Base-by-base conservation (phyloP, 2,113 vertebrate species). In the Phylloscopus trochiloides region DNA sequence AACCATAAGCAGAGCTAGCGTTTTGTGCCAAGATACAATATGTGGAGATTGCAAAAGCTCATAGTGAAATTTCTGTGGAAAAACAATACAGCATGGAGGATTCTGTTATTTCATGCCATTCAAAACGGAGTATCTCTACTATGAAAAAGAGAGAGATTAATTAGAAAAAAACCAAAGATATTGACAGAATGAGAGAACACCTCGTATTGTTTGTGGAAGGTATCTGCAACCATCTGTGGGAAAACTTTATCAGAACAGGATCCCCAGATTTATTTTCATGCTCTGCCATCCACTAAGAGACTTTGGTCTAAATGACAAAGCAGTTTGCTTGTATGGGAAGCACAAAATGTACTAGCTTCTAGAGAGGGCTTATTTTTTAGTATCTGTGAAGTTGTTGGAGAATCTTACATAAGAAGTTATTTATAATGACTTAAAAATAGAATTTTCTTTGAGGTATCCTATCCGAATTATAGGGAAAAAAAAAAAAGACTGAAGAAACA, bases 1-100 rank as follows among this genome's bases (percentile, higher is more conserved):
- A 96, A 95, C 94, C 88, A 93, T 93, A 94, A 95, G 94, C 84
- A 94, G 80, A 92, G 76, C 89, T 85, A 92, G 66, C 36, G 80
- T 48, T 84, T 87, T 47, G 48, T 88, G 96, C 94, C 95, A 96
- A 93, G 88, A 87, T 50, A 91, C 68, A 94, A 24, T 78, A 91
- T 61, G 65, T 32, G 54, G 52, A 90, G 85, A 92, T 92, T 96
- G 96, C 94, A 97, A 96, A 94, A 96, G 88, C 92, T 92, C 65
- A 71, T 1, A 72, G 52, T 43, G 76, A 93, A 96, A 92, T 94
- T 88, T 93, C 81, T 77, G n/a, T 63, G 29, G 70, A 61, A 88
- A 83, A 90, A 81, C 83, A 57, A 38, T 16, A 59, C 26, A 81
- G 26, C 73, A 82, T 34, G 70, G 52, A 86, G 14, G 18, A 54